Evolutionary conservation across 2,113 vertebrate genomes (phyloP).

Genomic region (Plecotus auritus): DNA sequence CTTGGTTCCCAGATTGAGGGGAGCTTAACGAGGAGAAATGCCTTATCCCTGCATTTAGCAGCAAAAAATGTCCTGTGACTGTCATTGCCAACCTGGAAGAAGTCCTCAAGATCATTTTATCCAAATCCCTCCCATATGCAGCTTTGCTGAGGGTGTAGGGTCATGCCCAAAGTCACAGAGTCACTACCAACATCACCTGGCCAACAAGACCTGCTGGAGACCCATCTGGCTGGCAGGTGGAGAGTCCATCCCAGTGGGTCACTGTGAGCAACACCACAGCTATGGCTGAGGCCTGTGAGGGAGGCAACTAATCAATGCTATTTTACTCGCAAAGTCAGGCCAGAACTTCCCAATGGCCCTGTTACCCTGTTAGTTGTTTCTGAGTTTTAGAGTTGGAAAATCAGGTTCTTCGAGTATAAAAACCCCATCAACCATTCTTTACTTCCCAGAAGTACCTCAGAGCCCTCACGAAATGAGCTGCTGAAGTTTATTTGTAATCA

Average conservation of each 20-base stretch:
- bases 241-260: background rate
- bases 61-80: background rate
- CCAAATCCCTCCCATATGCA: background rate
- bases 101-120: background rate
- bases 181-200: background rate
- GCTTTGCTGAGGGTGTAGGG: background rate
- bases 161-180: background rate
- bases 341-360: background rate
- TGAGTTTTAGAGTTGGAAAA: slow-evolving; percentile 29
- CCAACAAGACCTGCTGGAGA: background rate
- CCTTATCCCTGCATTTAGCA: background rate
- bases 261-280: too few relatives aligned
- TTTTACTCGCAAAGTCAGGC: too few relatives aligned
- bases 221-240: background rate
- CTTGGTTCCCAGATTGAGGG: background rate
- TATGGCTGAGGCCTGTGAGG: too few relatives aligned
- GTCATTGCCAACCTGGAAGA: background rate
- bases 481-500: slow-evolving; percentile 8
- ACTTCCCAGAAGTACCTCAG: background rate
- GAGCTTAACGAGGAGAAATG: background rate
- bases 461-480: background rate
- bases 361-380: background rate
- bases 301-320: too few relatives aligned
- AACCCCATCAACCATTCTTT: background rate
- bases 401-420: slow-evolving; percentile 45